phyloP scores from a whole-genome alignment of 2,113 vertebrate genomes.

The Scopus umbretta region DNA sequence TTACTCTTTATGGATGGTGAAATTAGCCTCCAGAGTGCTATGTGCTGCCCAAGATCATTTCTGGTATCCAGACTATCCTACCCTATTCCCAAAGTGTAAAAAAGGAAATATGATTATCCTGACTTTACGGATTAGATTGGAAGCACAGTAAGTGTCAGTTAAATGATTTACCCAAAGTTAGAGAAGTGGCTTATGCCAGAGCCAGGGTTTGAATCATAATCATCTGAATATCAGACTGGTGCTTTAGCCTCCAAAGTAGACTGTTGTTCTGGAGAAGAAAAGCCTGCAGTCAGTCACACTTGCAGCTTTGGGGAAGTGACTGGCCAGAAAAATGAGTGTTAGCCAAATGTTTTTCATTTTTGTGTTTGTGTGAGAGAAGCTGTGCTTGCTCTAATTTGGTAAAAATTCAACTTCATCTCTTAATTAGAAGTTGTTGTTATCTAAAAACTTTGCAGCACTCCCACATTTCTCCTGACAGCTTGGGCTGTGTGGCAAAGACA shows the following conservation, averaged over 20 bases:
- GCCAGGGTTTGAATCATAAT: background rate
- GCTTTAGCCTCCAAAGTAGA: background rate
- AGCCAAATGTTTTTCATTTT: conserved; percentile 4
- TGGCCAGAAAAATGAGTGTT: background rate
- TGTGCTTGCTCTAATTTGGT: background rate
- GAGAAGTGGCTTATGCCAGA: background rate
- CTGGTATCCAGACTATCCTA: background rate
- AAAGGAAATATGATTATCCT: background rate
- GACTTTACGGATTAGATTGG: background rate
- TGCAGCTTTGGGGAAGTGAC: background rate
- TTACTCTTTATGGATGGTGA: background rate
- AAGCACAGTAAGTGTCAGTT: background rate
- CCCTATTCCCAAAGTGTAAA: background rate
- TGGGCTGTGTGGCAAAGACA: conserved; percentile 14
- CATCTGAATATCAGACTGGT: background rate
- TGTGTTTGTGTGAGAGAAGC: background rate
- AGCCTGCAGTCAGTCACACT: background rate
- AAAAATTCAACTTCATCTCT: background rate
- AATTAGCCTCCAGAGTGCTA: background rate
- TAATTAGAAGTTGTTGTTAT: conserved; percentile 45
- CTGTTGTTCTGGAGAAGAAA: background rate
- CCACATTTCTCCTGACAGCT: conserved; percentile 35
- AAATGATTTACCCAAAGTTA: background rate
- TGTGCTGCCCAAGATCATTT: background rate
- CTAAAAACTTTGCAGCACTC: conserved; percentile 30